A percentile compares a stretch with the other conserved stretches of the same genome.
phyloP scores from a whole-genome alignment of 2,113 vertebrate genomes.

The Setophaga coronata region DNA sequence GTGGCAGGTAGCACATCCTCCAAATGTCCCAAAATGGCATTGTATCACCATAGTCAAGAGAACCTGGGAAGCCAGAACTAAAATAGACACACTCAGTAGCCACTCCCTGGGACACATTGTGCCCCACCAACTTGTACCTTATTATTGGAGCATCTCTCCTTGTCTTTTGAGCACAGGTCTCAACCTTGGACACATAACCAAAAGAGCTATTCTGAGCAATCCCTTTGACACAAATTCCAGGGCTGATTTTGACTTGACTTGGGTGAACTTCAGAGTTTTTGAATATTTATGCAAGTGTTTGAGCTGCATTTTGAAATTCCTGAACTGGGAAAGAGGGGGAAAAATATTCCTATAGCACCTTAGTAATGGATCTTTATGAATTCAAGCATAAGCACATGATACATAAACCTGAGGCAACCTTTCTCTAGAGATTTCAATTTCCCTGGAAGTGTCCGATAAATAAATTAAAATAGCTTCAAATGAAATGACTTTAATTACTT shows the following conservation, averaged over 20 bases:
- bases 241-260: neutral
- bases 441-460: neutral
- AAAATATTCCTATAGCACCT: neutral
- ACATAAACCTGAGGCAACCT: neutral
- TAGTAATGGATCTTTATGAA: neutral
- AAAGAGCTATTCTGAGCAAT: neutral
- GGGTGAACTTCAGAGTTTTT: neutral
- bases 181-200: neutral
- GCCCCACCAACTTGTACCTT: neutral
- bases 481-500: neutral
- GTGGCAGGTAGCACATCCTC: neutral
- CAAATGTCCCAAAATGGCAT: neutral
- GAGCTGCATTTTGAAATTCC: neutral
- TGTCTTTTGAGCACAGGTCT: neutral
- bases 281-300: neutral
- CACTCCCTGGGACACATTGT: neutral
- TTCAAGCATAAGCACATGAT: neutral
- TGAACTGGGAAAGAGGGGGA: neutral
- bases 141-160: neutral
- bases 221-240: neutral
- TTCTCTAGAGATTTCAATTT: neutral
- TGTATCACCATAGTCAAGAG: neutral
- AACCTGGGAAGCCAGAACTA: neutral
- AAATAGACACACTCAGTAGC: neutral
- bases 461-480: neutral